These are phyloP conservation scores for Euura saliciscinereae DNA, from an alignment of 1,140 invertebrate species.

Conservation along the genomic window DNA sequence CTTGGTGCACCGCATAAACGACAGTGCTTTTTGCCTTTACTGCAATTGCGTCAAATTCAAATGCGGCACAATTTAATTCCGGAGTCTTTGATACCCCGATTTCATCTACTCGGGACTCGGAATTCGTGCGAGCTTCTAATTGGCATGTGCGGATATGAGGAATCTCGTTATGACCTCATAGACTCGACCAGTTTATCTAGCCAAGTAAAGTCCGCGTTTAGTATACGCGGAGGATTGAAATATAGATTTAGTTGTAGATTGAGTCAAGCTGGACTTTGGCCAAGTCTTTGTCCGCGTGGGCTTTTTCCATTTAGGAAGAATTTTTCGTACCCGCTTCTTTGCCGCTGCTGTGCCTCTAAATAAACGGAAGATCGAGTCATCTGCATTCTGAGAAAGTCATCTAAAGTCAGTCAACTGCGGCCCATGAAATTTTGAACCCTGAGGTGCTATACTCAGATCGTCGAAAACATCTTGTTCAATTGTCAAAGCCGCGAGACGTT, in stretches of 20 bases:
- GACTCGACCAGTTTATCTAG: too few species aligned
- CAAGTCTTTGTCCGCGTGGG: neutral
- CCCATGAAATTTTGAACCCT: too few species aligned
- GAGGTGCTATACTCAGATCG: too few species aligned
- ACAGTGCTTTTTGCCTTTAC: neutral
- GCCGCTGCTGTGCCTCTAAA: neutral
- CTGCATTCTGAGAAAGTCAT: neutral
- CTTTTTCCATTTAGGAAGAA: conserved; percentile 3
- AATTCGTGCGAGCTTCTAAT: too few species aligned
- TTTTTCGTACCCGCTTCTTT: neutral
- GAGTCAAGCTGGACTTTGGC: neutral
- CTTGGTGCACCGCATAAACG: neutral
- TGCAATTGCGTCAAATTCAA: conserved; percentile 8
- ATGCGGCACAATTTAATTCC: neutral
- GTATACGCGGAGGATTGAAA: neutral
- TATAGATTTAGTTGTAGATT: neutral
- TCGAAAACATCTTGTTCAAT: too few species aligned
- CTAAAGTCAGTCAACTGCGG: neutral
- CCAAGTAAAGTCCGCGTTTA: too few species aligned
- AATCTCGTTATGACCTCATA: too few species aligned
- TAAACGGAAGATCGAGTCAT: neutral
- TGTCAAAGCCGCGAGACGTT: too few species aligned
- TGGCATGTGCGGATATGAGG: too few species aligned
- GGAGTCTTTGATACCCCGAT: too few species aligned
- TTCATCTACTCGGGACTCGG: too few species aligned